Evolutionary conservation across 2,797 vertebrate species (phyloP).

Genomic region (Trematomus bernacchii): DNA sequence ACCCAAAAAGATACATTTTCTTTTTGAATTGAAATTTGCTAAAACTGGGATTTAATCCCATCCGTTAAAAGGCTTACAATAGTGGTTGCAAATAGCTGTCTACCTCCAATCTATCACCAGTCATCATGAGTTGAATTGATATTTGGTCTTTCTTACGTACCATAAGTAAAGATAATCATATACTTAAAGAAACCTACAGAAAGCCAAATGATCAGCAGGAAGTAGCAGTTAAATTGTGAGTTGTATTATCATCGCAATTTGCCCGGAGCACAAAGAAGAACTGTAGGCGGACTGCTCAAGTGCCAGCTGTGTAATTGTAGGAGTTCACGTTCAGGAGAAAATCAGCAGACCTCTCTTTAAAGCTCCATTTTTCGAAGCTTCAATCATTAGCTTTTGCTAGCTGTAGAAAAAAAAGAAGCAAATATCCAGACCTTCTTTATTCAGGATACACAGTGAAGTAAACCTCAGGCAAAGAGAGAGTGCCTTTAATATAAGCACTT

Average conservation of each 20-base stretch:
- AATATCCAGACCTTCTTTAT: constrained; percentile 2
- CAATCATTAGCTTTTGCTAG: constrained; percentile 22
- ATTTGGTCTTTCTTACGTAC: background rate
- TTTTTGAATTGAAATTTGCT: too few species aligned
- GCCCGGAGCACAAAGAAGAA: constrained; percentile 1
- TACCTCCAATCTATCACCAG: too few species aligned
- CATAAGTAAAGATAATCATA: background rate
- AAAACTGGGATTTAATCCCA: too few species aligned
- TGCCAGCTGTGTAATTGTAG: constrained; percentile 34
- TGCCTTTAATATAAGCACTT: constrained; percentile 32
- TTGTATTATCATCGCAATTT: constrained; percentile 21
- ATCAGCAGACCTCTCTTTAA: background rate
- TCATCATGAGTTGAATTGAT: too few species aligned
- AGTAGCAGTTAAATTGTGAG: background rate
- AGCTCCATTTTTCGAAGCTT: constrained; percentile 18
- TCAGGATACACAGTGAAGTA: constrained; percentile 17
- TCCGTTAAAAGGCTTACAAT: too few species aligned
- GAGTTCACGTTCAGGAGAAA: background rate
- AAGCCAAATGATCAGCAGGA: constrained; percentile 13
- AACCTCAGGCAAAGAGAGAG: constrained; percentile 9
- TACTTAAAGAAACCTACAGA: background rate
- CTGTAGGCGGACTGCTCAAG: constrained; percentile 26
- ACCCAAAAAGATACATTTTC: too few species aligned
- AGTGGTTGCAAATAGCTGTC: too few species aligned
- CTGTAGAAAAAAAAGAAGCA: constrained; percentile 9